Conservation (phyloP, 2,888 invertebrate species). For the Colletes collaris region DNA sequence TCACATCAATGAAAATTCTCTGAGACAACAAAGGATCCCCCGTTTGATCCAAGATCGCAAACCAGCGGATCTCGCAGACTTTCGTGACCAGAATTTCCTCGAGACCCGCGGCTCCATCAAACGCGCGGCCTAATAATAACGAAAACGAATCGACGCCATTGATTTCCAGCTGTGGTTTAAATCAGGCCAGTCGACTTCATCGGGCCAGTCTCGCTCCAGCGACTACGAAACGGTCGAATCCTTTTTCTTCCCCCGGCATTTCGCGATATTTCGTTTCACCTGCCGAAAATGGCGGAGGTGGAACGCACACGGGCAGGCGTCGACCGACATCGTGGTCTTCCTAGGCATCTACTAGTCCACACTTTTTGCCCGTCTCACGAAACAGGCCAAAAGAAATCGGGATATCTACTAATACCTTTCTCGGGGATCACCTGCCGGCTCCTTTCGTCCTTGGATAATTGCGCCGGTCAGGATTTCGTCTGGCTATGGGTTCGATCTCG, state of each 20-base stretch:
- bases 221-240: conserved; percentile 59
- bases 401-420: conserved; percentile 78
- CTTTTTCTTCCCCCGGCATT: conserved; percentile 65
- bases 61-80: not conserved
- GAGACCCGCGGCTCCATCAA: not conserved
- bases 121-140: not conserved
- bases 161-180: conserved; percentile 50
- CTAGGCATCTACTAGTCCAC: conserved; percentile 77
- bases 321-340: conserved; percentile 63
- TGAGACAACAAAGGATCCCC: not conserved
- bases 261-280: conserved; percentile 78
- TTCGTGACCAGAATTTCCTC: not conserved
- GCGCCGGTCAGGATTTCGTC: conserved; percentile 67
- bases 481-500: conserved; percentile 20
- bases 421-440: conserved; percentile 78
- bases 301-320: conserved; percentile 61
- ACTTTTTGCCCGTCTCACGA: conserved; percentile 76
- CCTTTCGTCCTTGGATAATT: conserved; percentile 80
- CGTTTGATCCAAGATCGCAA: not conserved
- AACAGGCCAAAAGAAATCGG: conserved; percentile 71
- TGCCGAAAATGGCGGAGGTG: conserved; percentile 75
- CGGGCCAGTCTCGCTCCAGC: conserved; percentile 58
- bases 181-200: conserved; percentile 29
- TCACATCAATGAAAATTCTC: too few relatives aligned
- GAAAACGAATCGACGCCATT: conserved; percentile 22